Evolutionary conservation across 2,888 invertebrate genomes (phyloP), one percentile per base, ranked within the genome.

Genomic region (Epirrhoe alternata): DNA sequence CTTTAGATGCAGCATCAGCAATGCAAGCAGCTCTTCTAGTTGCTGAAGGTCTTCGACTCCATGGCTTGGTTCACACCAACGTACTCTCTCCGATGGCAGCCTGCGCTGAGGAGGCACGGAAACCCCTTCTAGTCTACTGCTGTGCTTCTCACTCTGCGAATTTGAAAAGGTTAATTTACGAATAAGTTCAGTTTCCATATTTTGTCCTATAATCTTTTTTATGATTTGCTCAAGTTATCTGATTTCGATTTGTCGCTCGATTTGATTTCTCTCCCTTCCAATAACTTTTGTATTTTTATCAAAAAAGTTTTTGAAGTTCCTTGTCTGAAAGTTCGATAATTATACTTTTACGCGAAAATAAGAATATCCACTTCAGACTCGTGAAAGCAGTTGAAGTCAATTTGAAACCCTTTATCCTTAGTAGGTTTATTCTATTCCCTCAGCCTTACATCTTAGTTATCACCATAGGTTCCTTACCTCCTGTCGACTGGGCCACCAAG

Each of bases 1-100:
- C 10, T 8, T 8, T 35, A 96, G 96, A 96, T 80, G 95, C 95
- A 61, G 96, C 95, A 68, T 96, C 96, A 76, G 95, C 94, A 72
- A 94, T 95, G 88, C 96, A 97, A 86, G 95, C 96, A 1, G 95
- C 96, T 2, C 86, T 96, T 66, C 92, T 97, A 59, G 94, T 97
- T 53, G 94, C 95, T 0, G 97, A 97, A 86, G 96, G 97, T 16
- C 94, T 96, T n/a, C 94, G 96, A 86, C 90, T 97, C 74, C 95
- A 95, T 71, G 95, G 96, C 6, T 86, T 97, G 73, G 94, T 94
- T 16, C 97, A 97, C 79, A 94, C 95, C 51, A 96, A 97, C 85
- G 94, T 97, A 16, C 93, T 96, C 57, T 93, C 96, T 4, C 94
- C 97, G 6, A 94, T 96, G 75, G 97, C 96, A 0, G 95, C 96